Evolutionary conservation across 2,113 vertebrate species (phyloP).

Genomic region (Apeltes quadracus): DNA sequence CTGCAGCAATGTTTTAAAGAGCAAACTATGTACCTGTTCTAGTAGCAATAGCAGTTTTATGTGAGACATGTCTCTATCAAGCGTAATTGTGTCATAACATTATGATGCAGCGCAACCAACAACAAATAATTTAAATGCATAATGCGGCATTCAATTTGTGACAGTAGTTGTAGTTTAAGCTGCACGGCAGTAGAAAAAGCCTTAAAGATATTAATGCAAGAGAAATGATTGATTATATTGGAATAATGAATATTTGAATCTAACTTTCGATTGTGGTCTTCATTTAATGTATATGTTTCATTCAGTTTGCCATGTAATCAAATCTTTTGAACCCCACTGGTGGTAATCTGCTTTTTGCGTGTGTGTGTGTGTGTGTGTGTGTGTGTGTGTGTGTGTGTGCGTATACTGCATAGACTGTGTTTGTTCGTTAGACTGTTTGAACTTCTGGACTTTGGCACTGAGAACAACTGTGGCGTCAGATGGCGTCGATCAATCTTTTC

Average conservation of each 20-base stretch:
- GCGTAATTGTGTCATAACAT: not conserved
- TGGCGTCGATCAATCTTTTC: not conserved
- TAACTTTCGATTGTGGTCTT: not conserved
- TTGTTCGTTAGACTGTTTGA: not conserved
- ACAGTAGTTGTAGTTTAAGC: conserved; percentile 3
- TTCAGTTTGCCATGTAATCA: not conserved
- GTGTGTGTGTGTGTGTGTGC: not conserved
- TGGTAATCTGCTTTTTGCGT: not conserved
- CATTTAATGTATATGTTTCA: not conserved
- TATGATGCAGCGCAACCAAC: not conserved
- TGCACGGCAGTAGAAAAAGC: conserved; percentile 29
- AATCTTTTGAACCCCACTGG: not conserved
- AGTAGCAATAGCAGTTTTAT: not conserved
- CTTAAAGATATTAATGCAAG: conserved; percentile 25
- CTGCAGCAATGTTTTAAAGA: not conserved
- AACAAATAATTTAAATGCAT: conserved; percentile 8
- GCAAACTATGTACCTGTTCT: not conserved
- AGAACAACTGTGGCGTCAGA: conserved; percentile 7
- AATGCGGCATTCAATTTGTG: conserved; percentile 7
- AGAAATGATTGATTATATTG: not conserved
- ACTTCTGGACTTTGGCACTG: conserved; percentile 1
- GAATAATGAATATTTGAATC: not conserved
- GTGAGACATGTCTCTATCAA: not conserved
- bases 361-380: not conserved
- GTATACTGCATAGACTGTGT: not conserved